Conservation (phyloP, 2,888 invertebrate species). For the Corbicula japonica region DNA sequence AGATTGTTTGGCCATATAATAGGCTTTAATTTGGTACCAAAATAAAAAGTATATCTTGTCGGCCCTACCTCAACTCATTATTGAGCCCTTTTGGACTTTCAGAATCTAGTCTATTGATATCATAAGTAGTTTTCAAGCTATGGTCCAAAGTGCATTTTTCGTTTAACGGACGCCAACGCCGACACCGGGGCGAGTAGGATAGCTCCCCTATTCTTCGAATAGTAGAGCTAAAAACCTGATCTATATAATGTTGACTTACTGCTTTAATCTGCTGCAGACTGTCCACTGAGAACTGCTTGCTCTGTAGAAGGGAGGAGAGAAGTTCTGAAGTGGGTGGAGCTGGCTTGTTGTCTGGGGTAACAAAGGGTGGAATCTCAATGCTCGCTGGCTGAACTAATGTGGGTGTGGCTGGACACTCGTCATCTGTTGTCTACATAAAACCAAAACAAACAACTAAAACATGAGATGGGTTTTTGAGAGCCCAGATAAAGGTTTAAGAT, state of each 20-base stretch:
- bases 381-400: slow-evolving; percentile 43
- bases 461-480: neutral
- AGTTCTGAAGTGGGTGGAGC: slow-evolving; percentile 89
- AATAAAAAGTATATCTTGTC: no score
- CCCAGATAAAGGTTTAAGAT: neutral
- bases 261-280: slow-evolving; percentile 78
- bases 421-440: slow-evolving; percentile 51
- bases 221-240: no score
- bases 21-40: no score
- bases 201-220: no score
- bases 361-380: slow-evolving; percentile 50
- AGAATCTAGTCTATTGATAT: no score
- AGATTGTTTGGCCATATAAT: no score
- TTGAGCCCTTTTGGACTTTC: no score
- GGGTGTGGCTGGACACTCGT: slow-evolving; percentile 48
- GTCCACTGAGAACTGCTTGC: slow-evolving; percentile 83
- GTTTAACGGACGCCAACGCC: no score
- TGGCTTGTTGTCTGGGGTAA: slow-evolving; percentile 57
- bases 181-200: no score
- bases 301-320: slow-evolving; percentile 93
- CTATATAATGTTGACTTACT: slow-evolving; percentile 67
- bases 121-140: no score
- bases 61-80: no score
- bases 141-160: no score
- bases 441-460: neutral